Percentiles rank a stretch among this genome's conserved stretches.
Conservation (phyloP, 2,113 vertebrate species). For the Gavia stellata region DNA sequence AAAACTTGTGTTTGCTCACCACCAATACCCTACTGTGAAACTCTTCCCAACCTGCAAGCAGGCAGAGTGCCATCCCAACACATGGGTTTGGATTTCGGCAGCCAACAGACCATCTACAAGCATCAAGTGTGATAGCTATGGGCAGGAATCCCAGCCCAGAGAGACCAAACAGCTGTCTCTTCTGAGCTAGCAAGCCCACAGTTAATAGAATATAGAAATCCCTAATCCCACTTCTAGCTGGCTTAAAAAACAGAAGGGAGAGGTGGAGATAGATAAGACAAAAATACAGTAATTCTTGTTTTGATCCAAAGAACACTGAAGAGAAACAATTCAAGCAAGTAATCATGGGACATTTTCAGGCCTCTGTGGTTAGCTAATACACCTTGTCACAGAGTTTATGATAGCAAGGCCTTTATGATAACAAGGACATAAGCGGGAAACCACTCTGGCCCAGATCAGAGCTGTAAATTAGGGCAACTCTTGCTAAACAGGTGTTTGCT, state of each 20-base stretch:
- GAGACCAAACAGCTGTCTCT: constrained; percentile 44
- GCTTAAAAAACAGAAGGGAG: neutral
- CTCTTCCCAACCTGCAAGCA: constrained; percentile 39
- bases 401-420: neutral
- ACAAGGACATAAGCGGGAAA: neutral
- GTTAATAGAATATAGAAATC: constrained; percentile 34
- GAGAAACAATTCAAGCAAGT: neutral
- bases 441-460: neutral
- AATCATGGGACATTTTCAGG: neutral
- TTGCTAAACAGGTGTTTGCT: neutral
- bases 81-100: constrained; percentile 55
- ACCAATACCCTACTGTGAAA: constrained; percentile 34
- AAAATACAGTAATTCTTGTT: neutral
- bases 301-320: neutral
- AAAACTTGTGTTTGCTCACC: constrained; percentile 35
- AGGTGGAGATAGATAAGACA: neutral
- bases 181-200: constrained; percentile 4
- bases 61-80: constrained; percentile 63
- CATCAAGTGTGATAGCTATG: constrained; percentile 50
- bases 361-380: neutral
- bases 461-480: neutral
- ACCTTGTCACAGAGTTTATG: neutral
- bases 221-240: neutral
- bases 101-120: constrained; percentile 68
- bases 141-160: constrained; percentile 64